Evolutionary conservation across 2,797 vertebrate species (phyloP).

Genomic region (Loris lydekkerianus): DNA sequence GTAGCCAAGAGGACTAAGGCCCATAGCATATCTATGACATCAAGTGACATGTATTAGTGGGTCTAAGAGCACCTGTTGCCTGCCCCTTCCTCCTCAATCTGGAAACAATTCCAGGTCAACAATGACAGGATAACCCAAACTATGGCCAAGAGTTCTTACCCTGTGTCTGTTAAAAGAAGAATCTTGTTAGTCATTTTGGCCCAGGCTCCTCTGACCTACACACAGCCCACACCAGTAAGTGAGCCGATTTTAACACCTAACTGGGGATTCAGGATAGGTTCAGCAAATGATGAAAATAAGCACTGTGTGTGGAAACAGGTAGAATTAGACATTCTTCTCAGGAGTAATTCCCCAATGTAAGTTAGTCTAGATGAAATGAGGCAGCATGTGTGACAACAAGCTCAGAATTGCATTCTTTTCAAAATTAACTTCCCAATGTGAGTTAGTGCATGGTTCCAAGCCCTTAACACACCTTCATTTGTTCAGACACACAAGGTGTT

Average conservation of each 20-base stretch:
- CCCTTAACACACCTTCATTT: background rate
- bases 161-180: background rate
- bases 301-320: background rate
- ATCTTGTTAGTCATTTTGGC: background rate
- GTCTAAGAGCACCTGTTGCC: background rate
- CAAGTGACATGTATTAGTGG: background rate
- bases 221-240: background rate
- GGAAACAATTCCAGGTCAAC: background rate
- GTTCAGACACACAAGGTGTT: background rate
- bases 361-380: constrained; percentile 34
- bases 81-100: background rate
- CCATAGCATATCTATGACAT: background rate
- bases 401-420: constrained; percentile 38
- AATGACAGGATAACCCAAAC: background rate
- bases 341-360: background rate
- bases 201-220: background rate
- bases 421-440: background rate
- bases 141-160: background rate
- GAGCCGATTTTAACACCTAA: background rate
- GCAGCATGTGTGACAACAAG: background rate
- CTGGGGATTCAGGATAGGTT: background rate
- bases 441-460: background rate
- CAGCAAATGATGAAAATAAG: background rate
- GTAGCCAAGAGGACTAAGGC: background rate
- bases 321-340: constrained; percentile 40